Conservation (phyloP, 2,797 vertebrate species). For the Poecilia picta region DNA sequence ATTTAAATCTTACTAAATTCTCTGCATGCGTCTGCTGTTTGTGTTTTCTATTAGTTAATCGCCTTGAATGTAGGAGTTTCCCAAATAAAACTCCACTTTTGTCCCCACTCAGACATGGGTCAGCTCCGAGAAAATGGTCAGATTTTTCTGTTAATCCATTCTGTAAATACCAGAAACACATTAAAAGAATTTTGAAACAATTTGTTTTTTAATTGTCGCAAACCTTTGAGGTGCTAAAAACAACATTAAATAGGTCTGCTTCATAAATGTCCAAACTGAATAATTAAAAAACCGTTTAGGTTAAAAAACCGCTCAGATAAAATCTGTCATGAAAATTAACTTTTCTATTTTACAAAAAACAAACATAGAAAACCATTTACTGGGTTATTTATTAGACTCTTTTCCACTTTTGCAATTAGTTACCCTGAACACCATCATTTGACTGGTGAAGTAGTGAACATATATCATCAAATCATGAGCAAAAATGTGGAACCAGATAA, state of each 20-base stretch:
- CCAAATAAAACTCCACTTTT: not conserved
- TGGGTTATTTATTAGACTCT: not conserved
- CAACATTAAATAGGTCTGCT: not conserved
- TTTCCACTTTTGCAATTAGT: slow-evolving; percentile 14
- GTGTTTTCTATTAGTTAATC: not conserved
- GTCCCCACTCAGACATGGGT: not conserved
- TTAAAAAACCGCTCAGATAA: not conserved
- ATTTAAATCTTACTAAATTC: not conserved
- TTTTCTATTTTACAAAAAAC: not conserved
- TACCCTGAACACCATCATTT: slow-evolving; percentile 3
- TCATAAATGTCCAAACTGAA: not conserved
- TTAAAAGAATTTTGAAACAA: not conserved
- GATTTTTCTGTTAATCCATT: not conserved
- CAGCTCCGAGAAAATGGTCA: not conserved
- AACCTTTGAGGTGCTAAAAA: not conserved
- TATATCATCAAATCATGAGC: slow-evolving; percentile 1
- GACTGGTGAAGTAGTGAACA: not conserved
- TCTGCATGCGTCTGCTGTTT: not conserved
- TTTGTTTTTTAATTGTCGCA: not conserved
- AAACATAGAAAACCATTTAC: slow-evolving; percentile 1
- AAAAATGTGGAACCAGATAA: slow-evolving; percentile 15
- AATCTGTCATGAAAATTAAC: not conserved
- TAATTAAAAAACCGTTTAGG: not conserved
- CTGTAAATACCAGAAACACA: not conserved
- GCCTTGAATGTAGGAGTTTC: not conserved